phyloP scores from a whole-genome alignment of 2,888 invertebrate genomes.

The Polydrusus pterygomalis region DNA sequence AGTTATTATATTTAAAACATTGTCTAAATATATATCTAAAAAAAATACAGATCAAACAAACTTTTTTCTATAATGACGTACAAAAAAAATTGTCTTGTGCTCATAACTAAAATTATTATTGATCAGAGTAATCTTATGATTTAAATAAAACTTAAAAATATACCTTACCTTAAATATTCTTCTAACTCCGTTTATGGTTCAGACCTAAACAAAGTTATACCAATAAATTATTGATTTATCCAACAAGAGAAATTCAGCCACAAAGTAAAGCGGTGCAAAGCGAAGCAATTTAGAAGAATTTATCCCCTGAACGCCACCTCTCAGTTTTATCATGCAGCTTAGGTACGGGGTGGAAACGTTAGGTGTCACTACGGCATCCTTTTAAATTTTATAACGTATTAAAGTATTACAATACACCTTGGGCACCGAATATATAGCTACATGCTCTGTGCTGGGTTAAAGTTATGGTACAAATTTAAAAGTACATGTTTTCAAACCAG shows the following conservation, averaged over 20 bases:
- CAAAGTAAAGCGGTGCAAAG: constrained; percentile 14
- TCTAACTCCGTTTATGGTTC: background rate
- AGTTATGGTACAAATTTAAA: too few relatives aligned
- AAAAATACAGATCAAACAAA: too few relatives aligned
- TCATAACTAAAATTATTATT: too few relatives aligned
- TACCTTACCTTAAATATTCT: background rate
- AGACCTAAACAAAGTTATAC: constrained; percentile 11
- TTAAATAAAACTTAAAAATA: background rate
- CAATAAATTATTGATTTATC: constrained; percentile 19
- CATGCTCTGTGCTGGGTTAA: too few relatives aligned
- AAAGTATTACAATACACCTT: background rate
- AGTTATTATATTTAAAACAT: too few relatives aligned
- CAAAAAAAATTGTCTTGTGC: too few relatives aligned
- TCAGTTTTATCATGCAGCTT: constrained; percentile 11
- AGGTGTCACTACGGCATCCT: constrained; percentile 13
- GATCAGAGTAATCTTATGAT: too few relatives aligned
- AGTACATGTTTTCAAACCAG: too few relatives aligned
- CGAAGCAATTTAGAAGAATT: constrained; percentile 9
- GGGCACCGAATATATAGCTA: too few relatives aligned
- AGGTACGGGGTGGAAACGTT: background rate
- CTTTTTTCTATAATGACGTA: too few relatives aligned
- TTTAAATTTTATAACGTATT: background rate
- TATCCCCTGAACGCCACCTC: constrained; percentile 10
- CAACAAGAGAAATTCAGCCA: background rate
- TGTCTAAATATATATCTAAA: too few relatives aligned